phyloP scores from a whole-genome alignment of 2,797 vertebrate genomes.

The Numenius phaeopus region DNA sequence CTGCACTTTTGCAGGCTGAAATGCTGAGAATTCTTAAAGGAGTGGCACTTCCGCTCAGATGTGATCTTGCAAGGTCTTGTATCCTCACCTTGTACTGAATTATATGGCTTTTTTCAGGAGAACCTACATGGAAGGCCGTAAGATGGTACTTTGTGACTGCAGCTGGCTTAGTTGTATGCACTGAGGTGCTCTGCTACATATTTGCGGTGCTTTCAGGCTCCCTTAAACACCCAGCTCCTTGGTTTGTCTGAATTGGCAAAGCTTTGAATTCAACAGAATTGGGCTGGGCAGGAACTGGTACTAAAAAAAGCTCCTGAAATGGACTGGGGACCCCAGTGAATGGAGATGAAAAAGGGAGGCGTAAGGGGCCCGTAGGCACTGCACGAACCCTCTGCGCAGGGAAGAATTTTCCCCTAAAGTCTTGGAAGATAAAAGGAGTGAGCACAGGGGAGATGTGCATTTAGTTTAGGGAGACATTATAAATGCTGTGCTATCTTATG shows the following conservation, averaged over 20 bases:
- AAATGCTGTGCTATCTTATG: background rate
- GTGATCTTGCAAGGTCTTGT: background rate
- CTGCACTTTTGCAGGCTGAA: background rate
- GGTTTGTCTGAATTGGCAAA: background rate
- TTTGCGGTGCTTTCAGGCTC: background rate
- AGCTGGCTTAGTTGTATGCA: background rate
- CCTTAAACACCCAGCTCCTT: background rate
- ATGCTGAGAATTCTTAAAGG: background rate
- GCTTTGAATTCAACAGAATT: background rate
- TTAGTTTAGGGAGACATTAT: background rate
- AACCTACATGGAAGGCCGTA: rapidly evolving
- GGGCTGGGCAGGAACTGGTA: background rate
- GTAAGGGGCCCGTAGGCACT: background rate
- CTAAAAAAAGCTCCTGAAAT: background rate
- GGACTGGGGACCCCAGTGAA: background rate
- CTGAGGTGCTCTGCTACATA: too few relatives aligned
- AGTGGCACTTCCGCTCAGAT: background rate
- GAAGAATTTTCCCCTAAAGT: background rate
- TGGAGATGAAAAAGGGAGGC: background rate
- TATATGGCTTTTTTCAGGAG: background rate
- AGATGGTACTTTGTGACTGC: background rate
- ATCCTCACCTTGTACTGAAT: background rate
- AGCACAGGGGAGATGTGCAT: background rate
- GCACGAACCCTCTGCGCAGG: background rate
- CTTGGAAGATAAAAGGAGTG: background rate